These are phyloP conservation scores for Sclerurus mexicanus DNA, from an alignment of 2,113 vertebrate species.

Conservation along the genomic window DNA sequence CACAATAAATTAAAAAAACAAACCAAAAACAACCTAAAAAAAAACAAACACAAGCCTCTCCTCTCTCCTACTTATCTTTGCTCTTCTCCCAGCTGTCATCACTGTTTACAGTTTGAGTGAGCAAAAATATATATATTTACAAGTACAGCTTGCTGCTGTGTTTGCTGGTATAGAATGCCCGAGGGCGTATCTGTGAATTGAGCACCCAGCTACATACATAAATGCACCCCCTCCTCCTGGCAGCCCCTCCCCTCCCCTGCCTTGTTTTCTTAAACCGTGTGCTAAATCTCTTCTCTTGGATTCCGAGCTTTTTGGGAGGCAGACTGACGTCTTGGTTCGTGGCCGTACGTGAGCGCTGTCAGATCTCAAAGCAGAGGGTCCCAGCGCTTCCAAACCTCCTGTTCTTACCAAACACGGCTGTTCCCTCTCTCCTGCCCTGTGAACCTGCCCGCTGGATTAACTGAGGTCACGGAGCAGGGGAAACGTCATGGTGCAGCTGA, in stretches of 20 bases:
- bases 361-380: not conserved
- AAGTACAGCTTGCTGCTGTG: not conserved
- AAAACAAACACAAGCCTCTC: not conserved
- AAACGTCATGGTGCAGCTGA: not conserved
- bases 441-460: not conserved
- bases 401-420: accelerated
- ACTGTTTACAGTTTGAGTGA: conserved; percentile 13
- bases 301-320: not conserved
- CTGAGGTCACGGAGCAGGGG: not conserved
- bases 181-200: not conserved
- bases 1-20: not conserved
- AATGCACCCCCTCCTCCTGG: not conserved
- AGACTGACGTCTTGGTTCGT: not conserved
- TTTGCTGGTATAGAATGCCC: conserved; percentile 3
- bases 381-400: not conserved
- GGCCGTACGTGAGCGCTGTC: accelerated
- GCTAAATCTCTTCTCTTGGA: not conserved
- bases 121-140: conserved; percentile 30
- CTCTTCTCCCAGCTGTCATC: conserved; percentile 10
- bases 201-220: not conserved
- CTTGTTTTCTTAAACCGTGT: not conserved
- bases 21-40: not conserved
- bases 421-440: not conserved
- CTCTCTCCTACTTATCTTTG: not conserved
- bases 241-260: not conserved